Evolutionary conservation across 2,113 vertebrate genomes (phyloP).

Genomic region (Tympanuchus pallidicinctus): DNA sequence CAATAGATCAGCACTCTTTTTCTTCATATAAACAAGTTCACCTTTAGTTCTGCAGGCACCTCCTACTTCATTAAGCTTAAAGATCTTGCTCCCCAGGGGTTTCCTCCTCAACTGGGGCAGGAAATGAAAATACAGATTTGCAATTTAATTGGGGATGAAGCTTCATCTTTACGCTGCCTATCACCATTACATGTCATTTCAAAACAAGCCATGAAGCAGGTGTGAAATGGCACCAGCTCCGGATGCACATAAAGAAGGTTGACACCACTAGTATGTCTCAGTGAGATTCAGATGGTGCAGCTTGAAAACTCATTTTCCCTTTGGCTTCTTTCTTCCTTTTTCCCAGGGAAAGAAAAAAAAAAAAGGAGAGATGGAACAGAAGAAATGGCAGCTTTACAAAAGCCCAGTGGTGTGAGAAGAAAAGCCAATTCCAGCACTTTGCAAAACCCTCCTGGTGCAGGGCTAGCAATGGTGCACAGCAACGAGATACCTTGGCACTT

Average conservation of each 20-base stretch:
- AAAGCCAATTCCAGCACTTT: background rate
- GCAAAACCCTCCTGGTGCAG: background rate
- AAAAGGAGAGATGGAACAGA: background rate
- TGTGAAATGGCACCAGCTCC: background rate
- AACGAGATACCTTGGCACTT: fast-evolving
- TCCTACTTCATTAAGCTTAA: constrained; percentile 10
- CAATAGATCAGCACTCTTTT: background rate
- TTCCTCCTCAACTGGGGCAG: constrained; percentile 2
- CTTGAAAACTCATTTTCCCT: background rate
- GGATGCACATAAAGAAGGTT: background rate
- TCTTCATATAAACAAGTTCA: background rate
- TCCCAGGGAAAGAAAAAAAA: background rate
- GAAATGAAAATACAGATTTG: constrained; percentile 2
- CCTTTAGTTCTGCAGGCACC: constrained; percentile 1
- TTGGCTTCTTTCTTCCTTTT: background rate
- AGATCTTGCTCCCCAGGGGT: constrained; percentile 5
- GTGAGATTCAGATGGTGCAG: background rate
- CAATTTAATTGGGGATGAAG: constrained; percentile 12
- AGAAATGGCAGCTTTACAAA: background rate
- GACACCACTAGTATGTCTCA: background rate
- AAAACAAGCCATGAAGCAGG: background rate
- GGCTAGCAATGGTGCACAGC: fast-evolving
- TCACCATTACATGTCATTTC: background rate
- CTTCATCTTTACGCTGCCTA: background rate
- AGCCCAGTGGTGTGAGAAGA: background rate